Conservation (phyloP, 1,140 invertebrate species). For the Trinorchestia longiramus region DNA sequence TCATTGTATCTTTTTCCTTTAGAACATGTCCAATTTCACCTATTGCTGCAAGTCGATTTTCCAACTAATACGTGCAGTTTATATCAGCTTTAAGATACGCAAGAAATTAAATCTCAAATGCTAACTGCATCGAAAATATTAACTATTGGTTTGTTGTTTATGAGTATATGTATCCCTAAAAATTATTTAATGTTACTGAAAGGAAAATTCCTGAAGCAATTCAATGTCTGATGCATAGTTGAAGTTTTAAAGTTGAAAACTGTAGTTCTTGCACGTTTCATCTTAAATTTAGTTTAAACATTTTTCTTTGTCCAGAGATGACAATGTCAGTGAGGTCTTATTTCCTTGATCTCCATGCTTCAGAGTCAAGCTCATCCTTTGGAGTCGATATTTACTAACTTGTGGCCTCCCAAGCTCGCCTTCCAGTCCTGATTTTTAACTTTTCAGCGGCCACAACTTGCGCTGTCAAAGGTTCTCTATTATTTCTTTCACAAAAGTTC, state of each 20-base stretch:
- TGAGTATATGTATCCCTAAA: background rate
- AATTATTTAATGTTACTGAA: background rate
- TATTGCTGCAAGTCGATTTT: background rate
- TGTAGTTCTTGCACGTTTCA: background rate
- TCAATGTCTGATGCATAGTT: background rate
- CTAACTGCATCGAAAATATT: background rate
- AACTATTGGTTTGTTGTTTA: background rate
- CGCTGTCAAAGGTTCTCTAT: conserved; percentile 28
- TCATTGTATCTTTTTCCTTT: background rate
- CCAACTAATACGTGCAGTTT: background rate
- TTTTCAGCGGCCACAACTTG: conserved; percentile 34
- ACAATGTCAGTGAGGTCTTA: background rate
- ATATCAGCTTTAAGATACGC: background rate
- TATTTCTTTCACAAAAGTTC: conserved; percentile 18
- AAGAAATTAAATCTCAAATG: background rate
- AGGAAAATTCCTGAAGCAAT: background rate
- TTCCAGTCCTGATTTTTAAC: conserved; percentile 40
- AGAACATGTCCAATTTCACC: background rate
- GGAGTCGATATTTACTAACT: conserved; percentile 50
- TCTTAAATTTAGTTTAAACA: background rate
- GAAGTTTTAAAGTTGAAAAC: background rate
- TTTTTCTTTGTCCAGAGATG: background rate
- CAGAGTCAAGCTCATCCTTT: conserved; percentile 30
- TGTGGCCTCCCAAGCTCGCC: conserved; percentile 26
- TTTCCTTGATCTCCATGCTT: conserved; percentile 20